Base-by-base conservation (phyloP, 2,888 invertebrate genomes). In the Drosophila borborema region DNA sequence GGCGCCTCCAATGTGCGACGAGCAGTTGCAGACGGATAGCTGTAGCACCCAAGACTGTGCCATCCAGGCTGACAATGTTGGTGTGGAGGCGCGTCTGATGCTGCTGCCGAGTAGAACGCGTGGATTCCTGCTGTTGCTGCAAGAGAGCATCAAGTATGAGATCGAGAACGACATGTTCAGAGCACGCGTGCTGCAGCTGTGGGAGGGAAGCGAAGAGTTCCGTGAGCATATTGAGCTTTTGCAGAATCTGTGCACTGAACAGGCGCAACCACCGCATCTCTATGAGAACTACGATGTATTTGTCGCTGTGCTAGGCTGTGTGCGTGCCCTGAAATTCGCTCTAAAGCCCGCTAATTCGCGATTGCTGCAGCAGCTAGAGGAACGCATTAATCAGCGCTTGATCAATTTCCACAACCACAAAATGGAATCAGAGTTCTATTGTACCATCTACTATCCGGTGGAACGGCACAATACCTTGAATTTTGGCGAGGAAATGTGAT, bases 381-480 rank as follows among this genome's bases (percentile, higher is more conserved):
- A 86, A 9, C 75, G 85, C n/a, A 75, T 92, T 31, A 90, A 90
- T 55, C 87, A 83, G 61, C 90, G 82, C 4, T 73, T 92, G 20
- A 80, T 91, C 43, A 74, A 64, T 16, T 92, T 81, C 55, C 92
- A 93, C 55, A 89, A 78, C 54, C 78, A 77, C 9, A 84, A 86
- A 60, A 81, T 90, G 64, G 91, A 91, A 43, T 90, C 91, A 4
- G 90, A 92, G 72, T 90, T 92, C 66, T 90, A 85, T 61, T 93
- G 91, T 56, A 91, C 90, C 18, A 90, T 92, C 9, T 92, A 89
- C 55, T 90, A 91, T 75, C 93, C 92, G 0, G 90, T 92, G 7
- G 72, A 86, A 59, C 82, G 92, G 23, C 77, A 66, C 2, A 75
- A 79, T 68, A 2, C 51, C 7, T 36, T 65, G 0, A 59, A 54